phyloP scores from a whole-genome alignment of 2,113 vertebrate species.

The Gymnarchus niloticus region DNA sequence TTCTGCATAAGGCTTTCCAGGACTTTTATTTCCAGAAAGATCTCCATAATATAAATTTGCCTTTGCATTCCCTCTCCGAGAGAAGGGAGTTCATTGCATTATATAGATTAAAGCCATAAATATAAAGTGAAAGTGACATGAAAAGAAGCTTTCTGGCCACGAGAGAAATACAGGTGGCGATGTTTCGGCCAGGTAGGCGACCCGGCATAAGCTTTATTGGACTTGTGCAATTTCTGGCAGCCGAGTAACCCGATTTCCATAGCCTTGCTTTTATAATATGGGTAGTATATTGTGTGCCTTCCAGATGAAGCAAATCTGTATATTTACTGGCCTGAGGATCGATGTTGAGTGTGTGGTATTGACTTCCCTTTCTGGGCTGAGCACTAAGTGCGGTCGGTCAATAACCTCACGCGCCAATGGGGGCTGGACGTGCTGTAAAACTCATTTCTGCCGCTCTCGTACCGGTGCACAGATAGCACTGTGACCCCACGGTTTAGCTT shows the following conservation, averaged over 20 bases:
- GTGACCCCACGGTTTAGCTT: not conserved
- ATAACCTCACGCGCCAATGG: conserved; percentile 34
- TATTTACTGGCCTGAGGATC: conserved; percentile 40
- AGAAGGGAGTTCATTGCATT: not conserved
- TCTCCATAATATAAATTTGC: not conserved
- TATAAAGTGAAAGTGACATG: not conserved
- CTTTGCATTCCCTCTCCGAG: not conserved
- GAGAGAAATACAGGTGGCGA: not conserved
- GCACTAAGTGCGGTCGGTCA: conserved; percentile 39
- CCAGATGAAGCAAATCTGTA: conserved; percentile 20
- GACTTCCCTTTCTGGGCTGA: conserved; percentile 30
- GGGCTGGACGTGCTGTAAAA: conserved; percentile 23
- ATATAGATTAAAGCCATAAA: not conserved
- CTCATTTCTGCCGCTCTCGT: conserved; percentile 17
- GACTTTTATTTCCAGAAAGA: not conserved
- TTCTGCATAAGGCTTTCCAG: not conserved
- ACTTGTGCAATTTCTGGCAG: not conserved
- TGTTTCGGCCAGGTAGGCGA: not conserved
- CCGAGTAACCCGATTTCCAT: conserved; percentile 18
- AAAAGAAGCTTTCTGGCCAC: not conserved
- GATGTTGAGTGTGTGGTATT: conserved; percentile 38
- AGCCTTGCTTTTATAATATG: conserved; percentile 20
- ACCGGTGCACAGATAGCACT: not conserved
- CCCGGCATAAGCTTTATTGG: not conserved
- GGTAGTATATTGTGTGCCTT: conserved; percentile 10